Evolutionary conservation across 1,140 invertebrate species (phyloP).

Genomic region (Eriosoma lanigerum): DNA sequence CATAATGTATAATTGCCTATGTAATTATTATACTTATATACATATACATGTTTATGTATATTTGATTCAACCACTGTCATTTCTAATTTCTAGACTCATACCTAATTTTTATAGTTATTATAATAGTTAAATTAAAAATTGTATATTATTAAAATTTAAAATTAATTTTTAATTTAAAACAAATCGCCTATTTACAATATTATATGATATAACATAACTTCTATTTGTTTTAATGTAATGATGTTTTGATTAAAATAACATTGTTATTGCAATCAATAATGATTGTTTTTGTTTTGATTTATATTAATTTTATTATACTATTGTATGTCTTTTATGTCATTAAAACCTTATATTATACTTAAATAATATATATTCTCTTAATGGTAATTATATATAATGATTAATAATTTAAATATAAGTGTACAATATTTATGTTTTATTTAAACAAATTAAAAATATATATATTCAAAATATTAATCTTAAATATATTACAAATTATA

Average conservation of each 20-base stretch:
- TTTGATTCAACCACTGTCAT: no score
- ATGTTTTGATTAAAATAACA: background rate
- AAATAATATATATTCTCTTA: background rate
- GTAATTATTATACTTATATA: no score
- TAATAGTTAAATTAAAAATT: no score
- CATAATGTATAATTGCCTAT: no score
- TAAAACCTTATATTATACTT: background rate
- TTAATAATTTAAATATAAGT: background rate
- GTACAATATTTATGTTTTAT: slow-evolving; percentile 24
- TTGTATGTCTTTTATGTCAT: background rate
- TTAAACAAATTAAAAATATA: slow-evolving; percentile 5
- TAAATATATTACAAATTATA: no score
- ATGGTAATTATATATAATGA: background rate
- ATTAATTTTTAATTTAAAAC: background rate
- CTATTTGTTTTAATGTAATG: background rate
- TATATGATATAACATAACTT: background rate
- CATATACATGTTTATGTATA: no score
- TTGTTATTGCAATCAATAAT: background rate
- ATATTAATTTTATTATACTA: background rate
- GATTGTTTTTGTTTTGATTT: background rate
- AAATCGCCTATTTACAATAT: background rate
- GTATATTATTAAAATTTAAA: no score
- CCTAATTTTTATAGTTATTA: no score
- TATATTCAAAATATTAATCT: background rate
- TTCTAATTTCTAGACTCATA: no score